These are phyloP conservation scores for Trissolcus japonicus DNA, from an alignment of 2,888 invertebrate species.

Conservation along the genomic window DNA sequence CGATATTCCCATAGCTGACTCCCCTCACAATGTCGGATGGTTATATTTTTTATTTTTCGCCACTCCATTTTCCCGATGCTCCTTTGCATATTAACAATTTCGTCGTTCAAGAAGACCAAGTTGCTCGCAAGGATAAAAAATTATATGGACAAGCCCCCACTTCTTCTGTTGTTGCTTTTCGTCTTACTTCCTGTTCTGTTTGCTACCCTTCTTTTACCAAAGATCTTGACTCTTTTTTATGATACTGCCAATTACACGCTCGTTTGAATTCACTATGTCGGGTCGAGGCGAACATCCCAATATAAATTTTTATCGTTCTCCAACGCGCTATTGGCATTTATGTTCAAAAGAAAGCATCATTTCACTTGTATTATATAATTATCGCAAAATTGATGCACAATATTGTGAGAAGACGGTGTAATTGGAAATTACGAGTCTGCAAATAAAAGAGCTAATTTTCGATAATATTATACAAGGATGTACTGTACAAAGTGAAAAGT, in stretches of 20 bases:
- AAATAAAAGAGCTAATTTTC: conserved; percentile 23
- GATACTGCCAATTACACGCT: conserved; percentile 77
- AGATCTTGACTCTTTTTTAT: conserved; percentile 72
- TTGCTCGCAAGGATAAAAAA: conserved; percentile 70
- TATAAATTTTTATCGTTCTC: conserved; percentile 69
- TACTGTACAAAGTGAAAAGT: background rate
- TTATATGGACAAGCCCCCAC: conserved; percentile 69
- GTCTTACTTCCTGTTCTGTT: conserved; percentile 62
- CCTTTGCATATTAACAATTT: conserved; percentile 77
- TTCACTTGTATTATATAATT: conserved; percentile 48
- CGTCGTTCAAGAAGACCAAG: conserved; percentile 69
- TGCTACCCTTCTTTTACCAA: conserved; percentile 52
- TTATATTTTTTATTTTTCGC: conserved; percentile 70
- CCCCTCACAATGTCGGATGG: conserved; percentile 55
- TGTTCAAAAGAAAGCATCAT: conserved; percentile 30
- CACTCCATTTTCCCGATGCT: conserved; percentile 75
- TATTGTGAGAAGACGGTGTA: conserved; percentile 34
- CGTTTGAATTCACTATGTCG: conserved; percentile 75
- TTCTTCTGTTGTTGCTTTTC: conserved; percentile 49
- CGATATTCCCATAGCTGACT: conserved; percentile 35
- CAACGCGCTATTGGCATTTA: conserved; percentile 51
- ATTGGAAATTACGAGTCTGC: conserved; percentile 23
- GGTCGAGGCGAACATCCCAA: conserved; percentile 67
- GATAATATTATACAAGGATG: background rate
- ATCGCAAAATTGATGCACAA: conserved; percentile 37